A percentile compares a stretch with the other conserved stretches of the same genome.
These are phyloP conservation scores for Drosophila villosipedis DNA, from an alignment of 2,888 invertebrate genomes.

Conservation along the genomic window DNA sequence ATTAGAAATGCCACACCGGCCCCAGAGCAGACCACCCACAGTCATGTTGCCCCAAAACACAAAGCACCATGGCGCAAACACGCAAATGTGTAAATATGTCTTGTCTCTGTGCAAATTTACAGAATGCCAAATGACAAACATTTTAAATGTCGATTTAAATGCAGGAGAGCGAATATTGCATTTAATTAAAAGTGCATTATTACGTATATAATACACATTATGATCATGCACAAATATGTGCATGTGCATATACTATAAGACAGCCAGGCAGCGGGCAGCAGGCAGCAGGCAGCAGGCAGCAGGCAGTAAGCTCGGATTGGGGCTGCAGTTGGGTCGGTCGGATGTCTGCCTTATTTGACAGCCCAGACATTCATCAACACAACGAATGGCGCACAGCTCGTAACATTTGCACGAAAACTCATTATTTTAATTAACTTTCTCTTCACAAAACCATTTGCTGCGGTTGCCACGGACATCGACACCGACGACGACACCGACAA, in stretches of 20 bases:
- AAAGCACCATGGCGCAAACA: conserved; percentile 45
- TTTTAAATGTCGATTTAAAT: conserved; percentile 63
- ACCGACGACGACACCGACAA: conserved; percentile 21
- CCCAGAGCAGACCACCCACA: conserved; percentile 18
- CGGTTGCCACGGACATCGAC: conserved; percentile 66
- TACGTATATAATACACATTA: conserved; percentile 55
- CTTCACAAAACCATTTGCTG: conserved; percentile 74
- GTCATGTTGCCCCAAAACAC: conserved; percentile 13
- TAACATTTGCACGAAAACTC: conserved; percentile 76
- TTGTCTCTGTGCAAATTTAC: conserved; percentile 60
- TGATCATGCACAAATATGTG: conserved; percentile 29
- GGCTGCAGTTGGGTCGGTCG: conserved; percentile 21
- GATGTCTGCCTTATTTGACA: conserved; percentile 60
- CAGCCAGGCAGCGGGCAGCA: conserved; percentile 37
- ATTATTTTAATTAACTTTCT: conserved; percentile 85
- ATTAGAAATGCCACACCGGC: conserved; percentile 61
- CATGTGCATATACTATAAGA: conserved; percentile 34
- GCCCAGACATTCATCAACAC: conserved; percentile 70
- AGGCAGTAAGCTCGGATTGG: conserved; percentile 24
- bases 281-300: conserved; percentile 36
- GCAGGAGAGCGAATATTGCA: conserved; percentile 37
- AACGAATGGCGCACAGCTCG: conserved; percentile 56
- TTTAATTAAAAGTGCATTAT: conserved; percentile 82
- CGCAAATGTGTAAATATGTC: conserved; percentile 43
- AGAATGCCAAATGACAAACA: conserved; percentile 53